Base-by-base conservation (phyloP, 2,888 invertebrate species). In the Drosophila incognita region DNA sequence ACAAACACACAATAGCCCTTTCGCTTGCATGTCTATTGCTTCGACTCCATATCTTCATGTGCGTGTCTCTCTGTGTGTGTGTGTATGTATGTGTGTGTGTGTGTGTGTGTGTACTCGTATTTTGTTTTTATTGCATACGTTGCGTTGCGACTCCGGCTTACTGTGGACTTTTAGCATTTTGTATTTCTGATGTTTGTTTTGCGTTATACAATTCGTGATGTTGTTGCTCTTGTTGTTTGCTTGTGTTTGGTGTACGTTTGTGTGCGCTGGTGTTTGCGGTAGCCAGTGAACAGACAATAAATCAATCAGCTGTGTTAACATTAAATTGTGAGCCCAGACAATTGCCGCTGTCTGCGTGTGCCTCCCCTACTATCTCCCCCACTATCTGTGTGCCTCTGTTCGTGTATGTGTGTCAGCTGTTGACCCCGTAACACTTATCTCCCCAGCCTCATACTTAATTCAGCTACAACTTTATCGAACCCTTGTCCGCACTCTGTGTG, bases 231-330 rank as follows among this genome's bases (percentile, higher is more conserved):
- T 36, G 36, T 46, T 46, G 46, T 7, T 21, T 46, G 24, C 2
- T 62, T 73, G 66, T 61, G 48, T 64, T 65, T 58, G 53, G 51
- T 70, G 60, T 75, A 62, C 51, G 62, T 57, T 24, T 49, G 62
- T 62, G 18, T 61, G 48, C 52, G 61, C 49, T 56, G 60, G 61
- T 82, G 80, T 85, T 85, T 80, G 82, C 72, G 69, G 73, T 78
- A 69, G 82, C 64, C 79, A 86, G 51, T 83, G 74, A 89, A 70
- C 90, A 80, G 85, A 85, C 84, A 89, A 86, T 86, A 86, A 86
- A 86, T 86, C 85, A 86, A 86, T 86, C 85, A 86, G 89, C 90
- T 90, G 89, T 76, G 87, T 87, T 74, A 89, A 89, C 89, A 90
- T 89, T 61, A 74, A 87, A 84, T 86, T 87, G 74, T 69, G 61